These are phyloP conservation scores for Lamellibrachia satsuma DNA, from an alignment of 2,888 invertebrate species.

Conservation along the genomic window DNA sequence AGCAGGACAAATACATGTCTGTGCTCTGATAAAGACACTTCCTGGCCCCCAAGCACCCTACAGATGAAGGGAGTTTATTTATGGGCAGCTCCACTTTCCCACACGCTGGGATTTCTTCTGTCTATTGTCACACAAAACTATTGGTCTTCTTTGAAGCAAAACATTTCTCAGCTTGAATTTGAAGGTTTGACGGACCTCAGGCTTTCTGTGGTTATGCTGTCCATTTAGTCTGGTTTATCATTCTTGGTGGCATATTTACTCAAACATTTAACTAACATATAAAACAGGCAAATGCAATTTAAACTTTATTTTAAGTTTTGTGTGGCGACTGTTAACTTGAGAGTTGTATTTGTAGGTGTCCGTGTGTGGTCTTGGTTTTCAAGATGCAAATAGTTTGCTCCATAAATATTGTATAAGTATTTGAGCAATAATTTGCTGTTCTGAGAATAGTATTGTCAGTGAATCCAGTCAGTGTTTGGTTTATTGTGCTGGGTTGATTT, in stretches of 20 bases:
- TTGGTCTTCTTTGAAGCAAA: neutral
- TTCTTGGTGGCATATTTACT: neutral
- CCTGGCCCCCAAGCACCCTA: neutral
- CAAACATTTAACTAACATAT: neutral
- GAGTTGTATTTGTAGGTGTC: neutral
- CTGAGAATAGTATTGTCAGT: neutral
- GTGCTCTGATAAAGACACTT: slow-evolving; percentile 5
- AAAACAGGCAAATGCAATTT: neutral
- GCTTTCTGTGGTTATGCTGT: neutral
- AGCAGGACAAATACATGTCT: neutral
- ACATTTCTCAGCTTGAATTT: neutral
- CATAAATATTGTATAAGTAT: neutral
- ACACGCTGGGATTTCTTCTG: neutral
- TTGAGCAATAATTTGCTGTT: neutral
- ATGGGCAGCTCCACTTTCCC: neutral
- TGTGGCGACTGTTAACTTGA: neutral
- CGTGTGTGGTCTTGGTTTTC: neutral
- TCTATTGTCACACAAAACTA: slow-evolving; percentile 13
- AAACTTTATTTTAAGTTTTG: neutral
- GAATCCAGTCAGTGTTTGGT: no score
- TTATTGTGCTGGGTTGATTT: neutral
- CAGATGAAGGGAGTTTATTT: neutral
- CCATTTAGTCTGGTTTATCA: neutral
- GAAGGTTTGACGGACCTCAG: neutral
- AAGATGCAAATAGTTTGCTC: neutral